Conservation (phyloP, 2,113 vertebrate genomes). For the Microtus montanus region DNA sequence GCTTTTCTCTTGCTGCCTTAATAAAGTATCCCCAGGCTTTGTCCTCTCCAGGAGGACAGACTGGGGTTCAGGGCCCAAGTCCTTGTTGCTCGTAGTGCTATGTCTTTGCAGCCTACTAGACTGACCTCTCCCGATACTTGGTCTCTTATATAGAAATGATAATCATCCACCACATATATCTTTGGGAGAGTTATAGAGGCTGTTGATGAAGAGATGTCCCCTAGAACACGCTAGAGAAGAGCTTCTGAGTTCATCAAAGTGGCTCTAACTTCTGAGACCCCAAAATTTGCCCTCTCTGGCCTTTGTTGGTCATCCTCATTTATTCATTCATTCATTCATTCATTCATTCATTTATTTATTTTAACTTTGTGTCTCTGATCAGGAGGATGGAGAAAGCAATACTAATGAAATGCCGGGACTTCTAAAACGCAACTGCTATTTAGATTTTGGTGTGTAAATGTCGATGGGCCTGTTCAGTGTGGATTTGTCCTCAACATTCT, state of each 20-base stretch:
- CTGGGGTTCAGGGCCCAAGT: not conserved
- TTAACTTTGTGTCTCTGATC: not conserved
- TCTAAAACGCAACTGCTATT: not conserved
- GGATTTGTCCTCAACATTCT: not conserved
- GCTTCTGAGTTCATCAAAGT: not conserved
- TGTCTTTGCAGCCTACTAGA: not conserved
- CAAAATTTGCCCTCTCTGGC: not conserved
- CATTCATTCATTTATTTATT: too few species aligned
- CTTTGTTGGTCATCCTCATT: not conserved
- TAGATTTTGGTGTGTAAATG: slow-evolving; percentile 1
- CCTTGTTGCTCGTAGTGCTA: not conserved
- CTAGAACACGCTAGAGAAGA: not conserved
- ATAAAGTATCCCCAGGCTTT: not conserved
- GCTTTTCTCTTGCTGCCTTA: not conserved
- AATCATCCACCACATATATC: not conserved
- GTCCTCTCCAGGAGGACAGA: not conserved
- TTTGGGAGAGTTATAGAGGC: not conserved
- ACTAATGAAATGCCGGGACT: not conserved
- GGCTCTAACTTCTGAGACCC: not conserved
- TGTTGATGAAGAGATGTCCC: not conserved
- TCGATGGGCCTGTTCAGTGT: not conserved
- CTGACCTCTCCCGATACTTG: not conserved
- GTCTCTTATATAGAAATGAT: not conserved
- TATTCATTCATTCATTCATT: not conserved
- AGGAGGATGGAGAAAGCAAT: not conserved